Conservation (phyloP, 2,113 vertebrate genomes). For the Campylomormyrus tamandua region DNA sequence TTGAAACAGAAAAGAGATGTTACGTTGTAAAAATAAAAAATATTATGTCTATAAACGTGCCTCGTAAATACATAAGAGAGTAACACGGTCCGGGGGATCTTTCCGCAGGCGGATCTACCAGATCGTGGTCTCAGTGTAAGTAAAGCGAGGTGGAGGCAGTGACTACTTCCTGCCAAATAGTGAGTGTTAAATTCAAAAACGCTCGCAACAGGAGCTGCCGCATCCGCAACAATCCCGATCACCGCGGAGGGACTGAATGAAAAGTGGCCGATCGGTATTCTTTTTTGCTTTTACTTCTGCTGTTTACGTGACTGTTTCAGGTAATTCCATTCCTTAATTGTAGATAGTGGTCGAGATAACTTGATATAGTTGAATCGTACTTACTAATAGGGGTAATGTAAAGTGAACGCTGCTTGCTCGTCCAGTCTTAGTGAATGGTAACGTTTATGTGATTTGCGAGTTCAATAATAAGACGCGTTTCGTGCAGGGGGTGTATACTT, state of each 20-base stretch:
- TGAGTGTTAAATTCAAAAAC: conserved; percentile 25
- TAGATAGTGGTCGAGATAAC: background rate
- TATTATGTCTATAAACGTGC: background rate
- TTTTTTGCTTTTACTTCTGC: background rate
- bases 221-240: background rate
- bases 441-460: background rate
- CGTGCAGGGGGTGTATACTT: background rate
- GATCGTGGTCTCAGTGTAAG: background rate
- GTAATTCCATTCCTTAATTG: background rate
- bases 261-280: background rate
- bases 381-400: background rate
- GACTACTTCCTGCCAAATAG: conserved; percentile 50
- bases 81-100: background rate
- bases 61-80: background rate
- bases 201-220: conserved; percentile 31
- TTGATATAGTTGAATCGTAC: background rate
- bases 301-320: background rate
- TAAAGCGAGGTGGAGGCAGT: background rate
- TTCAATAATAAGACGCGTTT: background rate
- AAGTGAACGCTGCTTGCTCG: background rate
- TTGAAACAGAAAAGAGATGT: background rate
- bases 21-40: background rate
- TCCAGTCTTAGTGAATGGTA: background rate
- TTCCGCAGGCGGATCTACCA: background rate
- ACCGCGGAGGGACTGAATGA: background rate